These are phyloP conservation scores for Erebia aethiops DNA, from an alignment of 2,888 invertebrate species.

Conservation along the genomic window DNA sequence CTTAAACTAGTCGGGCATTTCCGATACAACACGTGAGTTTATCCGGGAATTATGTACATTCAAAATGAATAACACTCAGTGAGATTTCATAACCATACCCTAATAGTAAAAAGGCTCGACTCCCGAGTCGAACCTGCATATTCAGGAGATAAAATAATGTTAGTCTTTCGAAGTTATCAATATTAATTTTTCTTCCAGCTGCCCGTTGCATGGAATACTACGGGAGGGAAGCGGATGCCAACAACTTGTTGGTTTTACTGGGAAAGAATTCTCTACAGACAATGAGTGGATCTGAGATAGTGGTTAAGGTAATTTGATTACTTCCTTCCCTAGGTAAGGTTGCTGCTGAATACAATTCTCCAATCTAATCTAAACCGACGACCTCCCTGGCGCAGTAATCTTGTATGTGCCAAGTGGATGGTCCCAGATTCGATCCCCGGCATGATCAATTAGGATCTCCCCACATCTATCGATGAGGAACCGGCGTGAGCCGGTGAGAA, in stretches of 20 bases:
- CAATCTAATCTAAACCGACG: too few relatives aligned
- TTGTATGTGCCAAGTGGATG: too few relatives aligned
- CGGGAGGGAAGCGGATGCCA: slow-evolving; percentile 42
- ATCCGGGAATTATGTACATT: too few relatives aligned
- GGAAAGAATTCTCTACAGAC: slow-evolving; percentile 63
- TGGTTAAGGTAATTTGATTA: slow-evolving; percentile 52
- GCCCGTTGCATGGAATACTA: slow-evolving; percentile 57
- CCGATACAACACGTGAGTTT: too few relatives aligned
- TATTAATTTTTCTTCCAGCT: slow-evolving; percentile 49
- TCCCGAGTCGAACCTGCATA: neutral
- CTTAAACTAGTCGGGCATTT: too few relatives aligned
- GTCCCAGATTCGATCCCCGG: too few relatives aligned
- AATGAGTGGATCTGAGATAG: slow-evolving; percentile 53
- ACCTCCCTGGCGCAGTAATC: too few relatives aligned
- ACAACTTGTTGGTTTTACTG: slow-evolving; percentile 58
- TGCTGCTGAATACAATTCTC: neutral
- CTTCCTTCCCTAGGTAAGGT: neutral
- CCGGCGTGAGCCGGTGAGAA: too few relatives aligned
- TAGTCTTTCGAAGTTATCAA: slow-evolving; percentile 1
- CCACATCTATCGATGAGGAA: too few relatives aligned
- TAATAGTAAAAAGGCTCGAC: neutral
- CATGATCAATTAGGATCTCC: too few relatives aligned
- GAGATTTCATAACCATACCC: too few relatives aligned
- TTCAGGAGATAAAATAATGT: neutral
- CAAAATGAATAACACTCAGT: too few relatives aligned